phyloP scores from a whole-genome alignment of 2,113 vertebrate genomes.

The Stomatorhinus ivindoensis region DNA sequence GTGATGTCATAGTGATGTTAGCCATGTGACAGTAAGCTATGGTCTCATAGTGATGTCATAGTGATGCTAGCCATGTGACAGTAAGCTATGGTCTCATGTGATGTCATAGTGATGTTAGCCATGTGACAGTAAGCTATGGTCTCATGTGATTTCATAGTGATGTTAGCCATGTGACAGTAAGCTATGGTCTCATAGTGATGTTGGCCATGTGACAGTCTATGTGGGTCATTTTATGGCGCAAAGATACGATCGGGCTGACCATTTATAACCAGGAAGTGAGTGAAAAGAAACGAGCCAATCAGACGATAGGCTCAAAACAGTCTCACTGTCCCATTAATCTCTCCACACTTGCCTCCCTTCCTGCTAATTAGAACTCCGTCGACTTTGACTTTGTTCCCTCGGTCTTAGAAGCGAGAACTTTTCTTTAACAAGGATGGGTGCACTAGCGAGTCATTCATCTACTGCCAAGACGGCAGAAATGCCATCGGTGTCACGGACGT shows the following conservation, averaged over 20 bases:
- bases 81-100: too few relatives aligned
- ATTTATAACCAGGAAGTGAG: neutral
- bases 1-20: too few relatives aligned
- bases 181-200: neutral
- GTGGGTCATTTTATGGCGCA: neutral
- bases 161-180: neutral
- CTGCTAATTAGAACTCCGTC: constrained; percentile 28
- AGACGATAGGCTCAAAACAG: constrained; percentile 27
- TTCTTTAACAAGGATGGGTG: constrained; percentile 40
- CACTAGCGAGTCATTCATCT: constrained; percentile 34
- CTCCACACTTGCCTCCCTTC: constrained; percentile 33
- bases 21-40: too few relatives aligned
- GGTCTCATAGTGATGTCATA: too few relatives aligned
- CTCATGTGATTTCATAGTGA: too few relatives aligned
- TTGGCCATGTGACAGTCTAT: neutral
- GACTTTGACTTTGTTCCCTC: constrained; percentile 25
- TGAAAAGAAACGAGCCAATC: neutral
- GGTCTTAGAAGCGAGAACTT: neutral
- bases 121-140: too few relatives aligned
- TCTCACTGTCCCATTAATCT: constrained; percentile 49
- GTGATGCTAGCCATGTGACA: too few relatives aligned
- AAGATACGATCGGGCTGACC: neutral
- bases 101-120: too few relatives aligned
- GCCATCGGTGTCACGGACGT: neutral
- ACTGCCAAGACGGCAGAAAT: constrained; percentile 32